These are phyloP conservation scores for Lontra canadensis DNA, from an alignment of 2,113 vertebrate species.

Conservation along the genomic window DNA sequence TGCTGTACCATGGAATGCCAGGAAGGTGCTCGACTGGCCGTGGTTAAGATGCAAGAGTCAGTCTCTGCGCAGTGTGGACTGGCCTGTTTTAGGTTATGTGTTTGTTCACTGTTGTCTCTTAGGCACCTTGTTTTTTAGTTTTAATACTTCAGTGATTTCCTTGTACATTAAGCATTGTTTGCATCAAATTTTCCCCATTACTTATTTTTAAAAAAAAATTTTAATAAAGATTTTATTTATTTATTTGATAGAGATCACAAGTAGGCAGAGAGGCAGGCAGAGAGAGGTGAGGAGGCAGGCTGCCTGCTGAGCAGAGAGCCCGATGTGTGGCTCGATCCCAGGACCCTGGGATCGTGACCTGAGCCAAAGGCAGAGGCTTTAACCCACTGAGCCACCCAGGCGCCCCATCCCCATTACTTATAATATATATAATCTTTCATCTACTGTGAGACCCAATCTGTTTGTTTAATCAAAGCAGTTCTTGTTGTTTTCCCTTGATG, in stretches of 20 bases:
- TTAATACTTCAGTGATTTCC: neutral
- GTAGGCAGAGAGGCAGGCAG: no score
- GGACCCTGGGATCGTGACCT: no score
- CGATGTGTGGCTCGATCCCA: no score
- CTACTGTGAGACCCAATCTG: neutral
- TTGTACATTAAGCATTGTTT: neutral
- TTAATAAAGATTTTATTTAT: no score
- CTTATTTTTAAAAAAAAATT: neutral
- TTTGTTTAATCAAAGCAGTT: neutral
- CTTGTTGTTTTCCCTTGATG: neutral
- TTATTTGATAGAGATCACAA: no score
- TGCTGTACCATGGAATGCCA: neutral
- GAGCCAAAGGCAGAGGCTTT: no score
- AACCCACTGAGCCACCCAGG: no score
- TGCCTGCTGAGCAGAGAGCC: no score
- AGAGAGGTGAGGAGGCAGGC: no score
- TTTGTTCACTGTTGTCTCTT: neutral
- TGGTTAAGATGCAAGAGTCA: neutral
- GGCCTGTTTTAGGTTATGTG: neutral
- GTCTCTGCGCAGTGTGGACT: neutral
- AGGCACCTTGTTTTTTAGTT: neutral
- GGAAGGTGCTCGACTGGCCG: neutral
- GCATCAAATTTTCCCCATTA: neutral
- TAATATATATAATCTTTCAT: neutral
- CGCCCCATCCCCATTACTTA: no score